Evolutionary conservation across 2,888 invertebrate species (phyloP).

Genomic region (Phlogophora meticulosa): DNA sequence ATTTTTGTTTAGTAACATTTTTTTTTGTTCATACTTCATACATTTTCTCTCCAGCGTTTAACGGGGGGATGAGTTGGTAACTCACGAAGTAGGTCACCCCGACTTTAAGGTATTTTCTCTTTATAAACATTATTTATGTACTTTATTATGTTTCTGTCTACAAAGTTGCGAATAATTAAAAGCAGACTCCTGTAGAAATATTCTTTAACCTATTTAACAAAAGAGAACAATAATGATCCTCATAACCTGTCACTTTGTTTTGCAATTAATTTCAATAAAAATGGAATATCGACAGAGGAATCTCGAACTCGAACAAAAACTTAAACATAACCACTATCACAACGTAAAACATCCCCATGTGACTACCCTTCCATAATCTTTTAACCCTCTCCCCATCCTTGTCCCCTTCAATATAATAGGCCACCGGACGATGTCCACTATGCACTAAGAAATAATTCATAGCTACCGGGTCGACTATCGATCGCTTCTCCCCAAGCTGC

Average conservation of each 20-base stretch:
- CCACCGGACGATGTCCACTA: slow-evolving; percentile 35
- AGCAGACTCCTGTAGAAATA: neutral
- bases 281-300: no score
- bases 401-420: neutral
- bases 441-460: slow-evolving; percentile 66
- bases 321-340: neutral
- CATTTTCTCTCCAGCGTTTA: slow-evolving; percentile 25
- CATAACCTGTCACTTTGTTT: neutral
- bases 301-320: no score
- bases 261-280: neutral
- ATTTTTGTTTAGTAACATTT: neutral
- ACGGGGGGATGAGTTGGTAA: slow-evolving; percentile 11
- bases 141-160: slow-evolving; percentile 31
- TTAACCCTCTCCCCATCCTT: no score
- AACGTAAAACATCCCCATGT: neutral
- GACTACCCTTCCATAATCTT: neutral
- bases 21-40: slow-evolving; percentile 9
- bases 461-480: slow-evolving; percentile 56
- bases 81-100: slow-evolving; percentile 52
- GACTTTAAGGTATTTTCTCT: slow-evolving; percentile 39
- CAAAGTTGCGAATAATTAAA: slow-evolving; percentile 21
- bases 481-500: slow-evolving; percentile 45
- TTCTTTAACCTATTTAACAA: slow-evolving; percentile 9
- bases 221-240: neutral
- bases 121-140: slow-evolving; percentile 41